Base-by-base conservation (phyloP, 2,113 vertebrate genomes). In the Chaetorhynchus papuensis region DNA sequence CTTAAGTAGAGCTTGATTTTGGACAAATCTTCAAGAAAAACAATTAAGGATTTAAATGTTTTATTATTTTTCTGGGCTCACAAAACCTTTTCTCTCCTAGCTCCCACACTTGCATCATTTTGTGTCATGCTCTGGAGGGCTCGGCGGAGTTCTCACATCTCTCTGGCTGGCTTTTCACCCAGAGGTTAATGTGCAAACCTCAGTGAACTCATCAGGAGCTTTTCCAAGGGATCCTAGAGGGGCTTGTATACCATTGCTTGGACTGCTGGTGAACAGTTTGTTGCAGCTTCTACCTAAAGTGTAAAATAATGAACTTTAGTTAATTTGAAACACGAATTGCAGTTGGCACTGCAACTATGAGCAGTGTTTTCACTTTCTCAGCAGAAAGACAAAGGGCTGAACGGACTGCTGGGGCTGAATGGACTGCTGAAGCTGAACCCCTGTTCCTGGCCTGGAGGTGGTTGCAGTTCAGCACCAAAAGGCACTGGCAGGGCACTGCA, bases 291-390 rank as follows among this genome's bases (percentile, higher is more conserved):
- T 96, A 93, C 65, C 87, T 94, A 89, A 96, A 96, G 84, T 81
- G 84, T 92, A 92, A 97, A 97, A 96, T 93, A 96, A 94, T n/a
- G 69, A 98, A 96, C 57, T 89, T 80, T 10, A 94, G 95, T 93
- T 97, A 91, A 97, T 98, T 97, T 97, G 96, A 98, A 98, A 97
- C 93, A 96, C 6, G 59, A 97, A 61, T 90, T 66, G 92, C 75
- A 87, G 68, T 52, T 89, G 92, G 94, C 89, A 78, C 71, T 94
- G 90, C 89, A 86, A 60, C 66, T 37, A 50, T 68, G 80, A 85
- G 69, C 61, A 80, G 41, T 80, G 74, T 94, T 97, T 94, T 95
- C 52, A 41, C 72, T 92, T 95, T 94, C 56, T 93, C 44, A 49
- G 60, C 70, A 88, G 74, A 86, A 91, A 49, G 79, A 93, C 65